These are phyloP conservation scores for Drosophila punjabiensis DNA, from an alignment of 1,140 invertebrate species.

Conservation along the genomic window DNA sequence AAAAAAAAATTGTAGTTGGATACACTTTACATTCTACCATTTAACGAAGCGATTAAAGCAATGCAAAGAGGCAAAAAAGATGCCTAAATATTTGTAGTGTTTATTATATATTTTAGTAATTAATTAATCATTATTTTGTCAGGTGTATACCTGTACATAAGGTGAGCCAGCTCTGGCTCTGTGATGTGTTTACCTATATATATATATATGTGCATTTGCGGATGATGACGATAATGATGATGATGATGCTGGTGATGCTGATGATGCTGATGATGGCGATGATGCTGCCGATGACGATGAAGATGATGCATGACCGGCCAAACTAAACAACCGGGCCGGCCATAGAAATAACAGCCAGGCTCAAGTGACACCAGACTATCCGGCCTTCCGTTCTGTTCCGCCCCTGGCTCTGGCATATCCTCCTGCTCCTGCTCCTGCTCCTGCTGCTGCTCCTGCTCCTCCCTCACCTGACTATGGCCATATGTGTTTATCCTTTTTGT, in stretches of 20 bases:
- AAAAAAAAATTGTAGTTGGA: constrained; percentile 29
- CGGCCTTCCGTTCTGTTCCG: constrained; percentile 4
- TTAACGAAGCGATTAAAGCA: background rate
- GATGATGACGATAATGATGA: constrained; percentile 4
- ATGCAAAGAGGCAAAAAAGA: background rate
- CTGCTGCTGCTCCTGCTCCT: background rate
- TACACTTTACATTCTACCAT: background rate
- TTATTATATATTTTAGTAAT: background rate
- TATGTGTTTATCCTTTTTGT: constrained; percentile 44
- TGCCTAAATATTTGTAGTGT: background rate
- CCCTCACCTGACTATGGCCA: constrained; percentile 6
- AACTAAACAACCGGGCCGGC: constrained; percentile 50
- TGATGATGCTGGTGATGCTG: background rate
- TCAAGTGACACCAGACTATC: constrained; percentile 33
- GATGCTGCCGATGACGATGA: constrained; percentile 15
- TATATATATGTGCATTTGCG: constrained; percentile 43
- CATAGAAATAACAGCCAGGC: constrained; percentile 30
- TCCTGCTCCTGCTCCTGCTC: background rate
- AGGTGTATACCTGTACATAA: constrained; percentile 41
- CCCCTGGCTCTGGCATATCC: background rate
- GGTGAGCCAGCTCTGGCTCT: constrained; percentile 13
- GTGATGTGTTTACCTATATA: constrained; percentile 53
- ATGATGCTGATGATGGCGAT: background rate
- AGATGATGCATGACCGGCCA: constrained; percentile 43
- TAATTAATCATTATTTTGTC: background rate